Percentiles rank a stretch among this genome's conserved stretches.
phyloP scores from a whole-genome alignment of 2,797 vertebrate genomes.

The Molossus alvarezi region DNA sequence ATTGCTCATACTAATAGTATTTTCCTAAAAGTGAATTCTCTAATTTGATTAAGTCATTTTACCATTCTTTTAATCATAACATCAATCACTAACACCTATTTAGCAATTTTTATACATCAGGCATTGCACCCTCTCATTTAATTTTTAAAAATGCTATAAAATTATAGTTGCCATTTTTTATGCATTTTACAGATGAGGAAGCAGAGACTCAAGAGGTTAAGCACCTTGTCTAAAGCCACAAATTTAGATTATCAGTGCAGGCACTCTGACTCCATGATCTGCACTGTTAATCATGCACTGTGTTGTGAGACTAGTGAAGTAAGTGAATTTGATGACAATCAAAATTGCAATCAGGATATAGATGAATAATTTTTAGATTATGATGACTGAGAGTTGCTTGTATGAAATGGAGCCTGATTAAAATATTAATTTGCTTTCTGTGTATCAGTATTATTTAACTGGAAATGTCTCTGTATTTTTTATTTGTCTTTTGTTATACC shows the following conservation, averaged over 20 bases:
- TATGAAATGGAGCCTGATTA: slow-evolving; percentile 69
- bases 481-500: slow-evolving; percentile 37
- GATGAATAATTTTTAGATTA: slow-evolving; percentile 79
- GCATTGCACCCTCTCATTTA: background rate
- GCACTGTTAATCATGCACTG: background rate
- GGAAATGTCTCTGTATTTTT: slow-evolving; percentile 49
- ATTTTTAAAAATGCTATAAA: background rate
- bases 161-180: background rate
- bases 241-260: background rate
- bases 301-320: slow-evolving; percentile 44
- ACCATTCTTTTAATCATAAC: background rate
- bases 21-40: background rate
- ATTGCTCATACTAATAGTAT: background rate
- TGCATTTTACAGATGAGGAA: background rate
- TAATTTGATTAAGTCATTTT: background rate
- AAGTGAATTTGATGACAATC: slow-evolving; percentile 69
- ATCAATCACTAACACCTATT: background rate
- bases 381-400: slow-evolving; percentile 68
- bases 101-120: background rate
- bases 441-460: slow-evolving; percentile 73
- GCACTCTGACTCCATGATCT: background rate
- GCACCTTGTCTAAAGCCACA: background rate
- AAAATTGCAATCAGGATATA: slow-evolving; percentile 76
- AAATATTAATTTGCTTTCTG: slow-evolving; percentile 75
- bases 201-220: background rate